Percentiles rank a stretch among this genome's conserved stretches.
phyloP scores from a whole-genome alignment of 2,888 invertebrate genomes.

The Sinelater perroti region DNA sequence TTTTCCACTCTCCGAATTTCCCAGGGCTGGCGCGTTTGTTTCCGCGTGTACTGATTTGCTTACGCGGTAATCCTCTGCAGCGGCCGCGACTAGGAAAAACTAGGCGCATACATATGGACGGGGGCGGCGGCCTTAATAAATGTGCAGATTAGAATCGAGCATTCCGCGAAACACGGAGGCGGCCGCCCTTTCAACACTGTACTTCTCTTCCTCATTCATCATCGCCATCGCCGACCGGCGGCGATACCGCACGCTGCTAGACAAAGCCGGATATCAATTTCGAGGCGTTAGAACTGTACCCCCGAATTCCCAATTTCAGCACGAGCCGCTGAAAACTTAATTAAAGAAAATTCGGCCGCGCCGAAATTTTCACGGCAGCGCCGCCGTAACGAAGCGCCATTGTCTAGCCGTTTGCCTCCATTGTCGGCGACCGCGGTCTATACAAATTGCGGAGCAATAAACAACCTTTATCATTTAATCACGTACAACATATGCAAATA shows the following conservation, averaged over 20 bases:
- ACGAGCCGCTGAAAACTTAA: background rate
- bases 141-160: conserved; percentile 19
- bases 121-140: conserved; percentile 10
- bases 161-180: conserved; percentile 20
- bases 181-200: conserved; percentile 19
- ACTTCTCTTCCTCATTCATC: conserved; percentile 22
- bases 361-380: background rate
- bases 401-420: conserved; percentile 15
- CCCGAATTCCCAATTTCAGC: background rate
- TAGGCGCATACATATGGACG: background rate
- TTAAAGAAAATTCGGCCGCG: conserved; percentile 5
- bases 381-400: conserved; percentile 12
- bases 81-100: background rate
- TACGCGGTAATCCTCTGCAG: conserved; percentile 8
- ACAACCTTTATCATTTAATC: conserved; percentile 44
- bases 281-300: background rate
- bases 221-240: background rate
- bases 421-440: conserved; percentile 38
- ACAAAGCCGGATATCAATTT: conserved; percentile 9
- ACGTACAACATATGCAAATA: conserved; percentile 42
- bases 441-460: conserved; percentile 43
- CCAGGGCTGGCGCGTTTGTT: conserved; percentile 24
- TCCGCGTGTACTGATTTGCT: conserved; percentile 17
- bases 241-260: conserved; percentile 7
- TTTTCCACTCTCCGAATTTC: conserved; percentile 30